Conservation (phyloP, 2,113 vertebrate species). For the Synodontis membranacea region DNA sequence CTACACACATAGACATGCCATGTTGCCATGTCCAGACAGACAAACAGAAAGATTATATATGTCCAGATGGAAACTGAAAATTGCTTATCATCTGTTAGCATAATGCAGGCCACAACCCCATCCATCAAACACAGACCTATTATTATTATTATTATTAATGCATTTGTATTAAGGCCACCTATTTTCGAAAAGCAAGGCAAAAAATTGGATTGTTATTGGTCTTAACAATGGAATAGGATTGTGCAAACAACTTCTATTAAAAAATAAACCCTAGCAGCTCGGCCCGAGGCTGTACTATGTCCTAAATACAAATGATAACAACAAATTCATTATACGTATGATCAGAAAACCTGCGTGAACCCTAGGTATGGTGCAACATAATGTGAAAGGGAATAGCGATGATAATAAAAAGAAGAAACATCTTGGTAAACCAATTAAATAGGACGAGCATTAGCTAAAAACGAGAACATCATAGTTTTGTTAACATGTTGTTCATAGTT, state of each 20-base stretch:
- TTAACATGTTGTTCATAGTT: background rate
- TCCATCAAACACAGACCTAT: slow-evolving; percentile 37
- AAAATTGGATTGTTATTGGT: background rate
- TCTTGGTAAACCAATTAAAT: background rate
- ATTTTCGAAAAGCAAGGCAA: slow-evolving; percentile 17
- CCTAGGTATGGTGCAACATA: background rate
- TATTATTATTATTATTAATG: no score
- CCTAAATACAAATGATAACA: background rate
- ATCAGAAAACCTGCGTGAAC: background rate
- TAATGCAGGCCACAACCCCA: slow-evolving; percentile 30
- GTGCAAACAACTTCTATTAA: background rate
- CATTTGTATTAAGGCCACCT: slow-evolving; percentile 35
- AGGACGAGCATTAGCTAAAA: background rate
- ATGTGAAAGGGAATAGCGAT: background rate
- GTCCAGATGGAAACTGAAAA: slow-evolving; percentile 53
- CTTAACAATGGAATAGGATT: slow-evolving; percentile 26
- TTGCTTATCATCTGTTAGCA: slow-evolving; percentile 37
- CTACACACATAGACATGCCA: slow-evolving; percentile 33
- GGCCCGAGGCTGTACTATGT: background rate
- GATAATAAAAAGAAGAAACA: background rate
- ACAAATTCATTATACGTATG: background rate
- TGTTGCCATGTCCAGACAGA: slow-evolving; percentile 41
- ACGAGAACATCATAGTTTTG: background rate
- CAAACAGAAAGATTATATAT: slow-evolving; percentile 49
- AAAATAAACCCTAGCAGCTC: background rate